Conservation (phyloP, 2,888 invertebrate species). For the Helleia helle region DNA sequence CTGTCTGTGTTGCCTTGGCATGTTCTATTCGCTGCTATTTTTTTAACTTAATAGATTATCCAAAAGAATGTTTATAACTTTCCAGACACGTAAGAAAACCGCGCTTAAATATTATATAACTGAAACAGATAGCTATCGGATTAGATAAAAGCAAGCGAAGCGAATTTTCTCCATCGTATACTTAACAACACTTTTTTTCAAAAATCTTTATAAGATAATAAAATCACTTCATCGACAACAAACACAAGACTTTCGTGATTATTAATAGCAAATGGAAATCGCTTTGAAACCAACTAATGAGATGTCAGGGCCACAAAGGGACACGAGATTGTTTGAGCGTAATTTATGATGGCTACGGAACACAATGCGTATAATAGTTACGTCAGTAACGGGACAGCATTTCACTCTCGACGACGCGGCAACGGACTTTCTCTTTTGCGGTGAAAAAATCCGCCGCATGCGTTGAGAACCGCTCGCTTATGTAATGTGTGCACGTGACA, state of each 20-base stretch:
- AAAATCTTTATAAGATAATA: too few relatives aligned
- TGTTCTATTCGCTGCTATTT: too few relatives aligned
- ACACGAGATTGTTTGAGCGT: slow-evolving; percentile 22
- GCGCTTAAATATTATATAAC: too few relatives aligned
- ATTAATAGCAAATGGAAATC: neutral
- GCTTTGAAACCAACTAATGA: slow-evolving; percentile 2
- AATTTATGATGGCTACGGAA: slow-evolving; percentile 22
- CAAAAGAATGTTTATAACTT: too few relatives aligned
- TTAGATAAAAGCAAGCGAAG: too few relatives aligned
- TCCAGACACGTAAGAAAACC: too few relatives aligned
- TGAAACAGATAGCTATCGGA: too few relatives aligned
- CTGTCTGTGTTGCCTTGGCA: too few relatives aligned
- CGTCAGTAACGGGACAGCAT: slow-evolving; percentile 69
- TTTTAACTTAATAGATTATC: too few relatives aligned
- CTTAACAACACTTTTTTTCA: too few relatives aligned
- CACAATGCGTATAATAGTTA: slow-evolving; percentile 37
- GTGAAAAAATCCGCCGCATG: slow-evolving; percentile 36
- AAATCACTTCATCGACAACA: too few relatives aligned
- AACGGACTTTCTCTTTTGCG: slow-evolving; percentile 68
- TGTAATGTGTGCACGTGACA: slow-evolving; percentile 17
- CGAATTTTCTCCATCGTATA: too few relatives aligned
- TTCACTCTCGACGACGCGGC: slow-evolving; percentile 71
- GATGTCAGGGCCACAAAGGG: slow-evolving; percentile 8
- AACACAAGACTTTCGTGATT: neutral
- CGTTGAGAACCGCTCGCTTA: slow-evolving; percentile 20